Conservation (phyloP, 2,797 vertebrate species). For the Coendou prehensilis region DNA sequence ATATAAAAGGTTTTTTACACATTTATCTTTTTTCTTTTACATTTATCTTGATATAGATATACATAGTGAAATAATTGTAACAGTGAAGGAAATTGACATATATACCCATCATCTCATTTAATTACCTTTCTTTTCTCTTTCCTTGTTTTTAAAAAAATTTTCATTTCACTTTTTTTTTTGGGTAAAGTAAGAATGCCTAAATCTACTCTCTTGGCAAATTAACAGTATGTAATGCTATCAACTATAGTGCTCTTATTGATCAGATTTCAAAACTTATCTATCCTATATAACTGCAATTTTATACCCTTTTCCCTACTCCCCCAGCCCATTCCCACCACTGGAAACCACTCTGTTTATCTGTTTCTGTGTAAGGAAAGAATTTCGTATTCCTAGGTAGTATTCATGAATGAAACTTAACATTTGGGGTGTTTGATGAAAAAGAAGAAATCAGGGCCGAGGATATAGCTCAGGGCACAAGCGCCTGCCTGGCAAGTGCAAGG, state of each 20-base stretch:
- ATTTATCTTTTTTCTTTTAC: not conserved
- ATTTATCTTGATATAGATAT: not conserved
- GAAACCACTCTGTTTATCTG: not conserved
- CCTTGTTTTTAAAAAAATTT: not conserved
- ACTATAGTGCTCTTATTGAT: not conserved
- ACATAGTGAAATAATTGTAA: not conserved
- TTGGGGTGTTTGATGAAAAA: not conserved
- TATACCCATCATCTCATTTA: not conserved
- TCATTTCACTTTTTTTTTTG: not conserved
- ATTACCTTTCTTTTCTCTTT: not conserved
- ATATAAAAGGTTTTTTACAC: not conserved
- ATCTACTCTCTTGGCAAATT: not conserved
- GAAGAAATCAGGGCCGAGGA: not conserved
- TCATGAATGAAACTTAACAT: not conserved
- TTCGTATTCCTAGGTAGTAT: constrained; percentile 20
- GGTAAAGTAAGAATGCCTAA: not conserved
- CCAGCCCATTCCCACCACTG: not conserved
- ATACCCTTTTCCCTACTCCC: not conserved
- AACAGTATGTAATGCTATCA: not conserved
- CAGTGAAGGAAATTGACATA: not conserved
- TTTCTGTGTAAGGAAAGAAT: not conserved
- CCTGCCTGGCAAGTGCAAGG: too few species aligned
- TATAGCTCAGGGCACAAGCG: too few species aligned
- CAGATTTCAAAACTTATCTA: not conserved
- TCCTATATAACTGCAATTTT: not conserved